phyloP scores from a whole-genome alignment of 2,113 vertebrate genomes.

The Aphelocoma coerulescens region DNA sequence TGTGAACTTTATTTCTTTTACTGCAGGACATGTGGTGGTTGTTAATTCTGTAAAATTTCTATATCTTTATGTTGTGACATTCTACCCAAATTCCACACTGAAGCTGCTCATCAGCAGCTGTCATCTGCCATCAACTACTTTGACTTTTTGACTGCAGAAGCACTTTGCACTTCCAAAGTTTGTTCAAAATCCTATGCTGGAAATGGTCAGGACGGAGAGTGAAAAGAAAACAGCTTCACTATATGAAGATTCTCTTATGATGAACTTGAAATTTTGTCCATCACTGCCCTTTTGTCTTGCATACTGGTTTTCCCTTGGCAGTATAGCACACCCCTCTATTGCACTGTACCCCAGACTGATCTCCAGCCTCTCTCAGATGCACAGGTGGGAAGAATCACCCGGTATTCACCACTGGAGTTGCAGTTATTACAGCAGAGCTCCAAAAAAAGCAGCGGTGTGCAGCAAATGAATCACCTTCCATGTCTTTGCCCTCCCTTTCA shows the following conservation, averaged over 20 bases:
- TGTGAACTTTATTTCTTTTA: neutral
- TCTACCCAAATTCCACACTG: neutral
- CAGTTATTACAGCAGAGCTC: neutral
- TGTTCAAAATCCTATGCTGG: neutral
- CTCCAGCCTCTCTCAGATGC: neutral
- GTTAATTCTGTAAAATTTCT: neutral
- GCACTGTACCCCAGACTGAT: neutral
- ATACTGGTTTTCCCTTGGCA: neutral
- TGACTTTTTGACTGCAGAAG: neutral
- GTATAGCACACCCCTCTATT: neutral
- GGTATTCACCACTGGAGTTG: neutral
- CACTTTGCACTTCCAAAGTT: neutral
- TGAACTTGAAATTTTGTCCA: neutral
- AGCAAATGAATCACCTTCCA: neutral
- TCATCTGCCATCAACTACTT: neutral
- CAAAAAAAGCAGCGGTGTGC: neutral
- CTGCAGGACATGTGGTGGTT: neutral
- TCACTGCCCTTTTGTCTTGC: neutral
- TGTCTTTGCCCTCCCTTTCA: neutral
- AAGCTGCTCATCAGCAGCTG: neutral
- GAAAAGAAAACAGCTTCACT: neutral
- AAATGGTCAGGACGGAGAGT: neutral
- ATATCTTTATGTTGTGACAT: neutral
- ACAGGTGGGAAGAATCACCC: neutral
- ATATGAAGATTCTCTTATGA: neutral